Conservation (phyloP, 2,888 invertebrate species). For the Nymphalis urticae region DNA sequence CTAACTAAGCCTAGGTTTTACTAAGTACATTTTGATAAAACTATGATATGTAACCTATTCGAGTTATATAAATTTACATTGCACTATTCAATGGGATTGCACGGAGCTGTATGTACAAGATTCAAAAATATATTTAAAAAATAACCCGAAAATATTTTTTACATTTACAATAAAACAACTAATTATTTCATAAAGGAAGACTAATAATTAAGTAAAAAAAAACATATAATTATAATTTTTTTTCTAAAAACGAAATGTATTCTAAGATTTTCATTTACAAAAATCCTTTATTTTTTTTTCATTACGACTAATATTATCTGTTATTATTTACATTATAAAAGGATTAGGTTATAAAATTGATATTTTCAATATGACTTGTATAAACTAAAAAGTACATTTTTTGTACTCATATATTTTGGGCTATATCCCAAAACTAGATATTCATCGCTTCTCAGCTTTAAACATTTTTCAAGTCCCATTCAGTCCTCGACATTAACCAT, state of each 20-base stretch:
- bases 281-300: not conserved
- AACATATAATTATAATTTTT: not conserved
- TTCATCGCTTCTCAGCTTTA: too few species aligned
- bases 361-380: not conserved
- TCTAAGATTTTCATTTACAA: not conserved
- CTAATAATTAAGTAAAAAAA: not conserved
- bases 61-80: conserved; percentile 46
- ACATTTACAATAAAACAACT: too few species aligned
- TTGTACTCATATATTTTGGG: not conserved
- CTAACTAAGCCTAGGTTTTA: conserved; percentile 30
- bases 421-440: not conserved
- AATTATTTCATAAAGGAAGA: not conserved
- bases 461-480: too few species aligned
- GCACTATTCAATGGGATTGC: conserved; percentile 38
- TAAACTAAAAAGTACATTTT: not conserved
- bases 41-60: conserved; percentile 76
- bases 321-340: conserved; percentile 8
- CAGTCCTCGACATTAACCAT: too few species aligned
- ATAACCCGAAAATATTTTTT: not conserved
- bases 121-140: not conserved
- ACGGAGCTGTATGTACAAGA: conserved; percentile 15
- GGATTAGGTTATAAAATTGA: not conserved
- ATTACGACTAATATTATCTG: not conserved
- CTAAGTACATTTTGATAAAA: conserved; percentile 35
- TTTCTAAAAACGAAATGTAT: not conserved